Percentiles rank a stretch among this genome's conserved stretches.
phyloP scores from a whole-genome alignment of 1,140 invertebrate genomes.

The Leptinotarsa texana region DNA sequence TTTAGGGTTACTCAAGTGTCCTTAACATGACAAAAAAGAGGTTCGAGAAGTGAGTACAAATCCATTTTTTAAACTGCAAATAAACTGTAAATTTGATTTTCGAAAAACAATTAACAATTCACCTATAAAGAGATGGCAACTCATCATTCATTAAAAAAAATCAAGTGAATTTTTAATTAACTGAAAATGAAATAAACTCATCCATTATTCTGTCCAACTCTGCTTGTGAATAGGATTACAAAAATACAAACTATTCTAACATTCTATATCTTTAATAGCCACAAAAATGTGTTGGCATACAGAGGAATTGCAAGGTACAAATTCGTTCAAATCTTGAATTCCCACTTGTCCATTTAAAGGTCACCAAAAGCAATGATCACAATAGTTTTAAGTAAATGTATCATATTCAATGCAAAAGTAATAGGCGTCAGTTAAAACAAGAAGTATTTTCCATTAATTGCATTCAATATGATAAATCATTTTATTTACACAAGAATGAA shows the following conservation, averaged over 20 bases:
- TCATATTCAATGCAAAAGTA: conserved; percentile 3
- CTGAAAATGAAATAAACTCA: too few species aligned
- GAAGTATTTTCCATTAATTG: neutral
- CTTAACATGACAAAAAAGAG: too few species aligned
- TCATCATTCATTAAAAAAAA: too few species aligned
- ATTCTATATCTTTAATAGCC: conserved; percentile 8
- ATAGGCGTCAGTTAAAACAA: neutral
- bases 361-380: neutral
- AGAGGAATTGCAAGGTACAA: neutral
- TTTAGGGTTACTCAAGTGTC: too few species aligned
- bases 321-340: neutral
- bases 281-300: neutral
- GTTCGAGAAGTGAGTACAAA: too few species aligned
- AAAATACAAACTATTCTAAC: neutral
- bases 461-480: conserved; percentile 4
- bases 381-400: neutral
- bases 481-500: conserved; percentile 1
- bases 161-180: too few species aligned
- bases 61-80: too few species aligned
- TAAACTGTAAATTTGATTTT: too few species aligned
- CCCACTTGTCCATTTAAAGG: neutral
- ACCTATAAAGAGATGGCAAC: too few species aligned
- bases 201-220: too few species aligned
- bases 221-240: neutral
- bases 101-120: too few species aligned